Conservation (phyloP, 2,888 invertebrate genomes). For the Harmothoe impar region DNA sequence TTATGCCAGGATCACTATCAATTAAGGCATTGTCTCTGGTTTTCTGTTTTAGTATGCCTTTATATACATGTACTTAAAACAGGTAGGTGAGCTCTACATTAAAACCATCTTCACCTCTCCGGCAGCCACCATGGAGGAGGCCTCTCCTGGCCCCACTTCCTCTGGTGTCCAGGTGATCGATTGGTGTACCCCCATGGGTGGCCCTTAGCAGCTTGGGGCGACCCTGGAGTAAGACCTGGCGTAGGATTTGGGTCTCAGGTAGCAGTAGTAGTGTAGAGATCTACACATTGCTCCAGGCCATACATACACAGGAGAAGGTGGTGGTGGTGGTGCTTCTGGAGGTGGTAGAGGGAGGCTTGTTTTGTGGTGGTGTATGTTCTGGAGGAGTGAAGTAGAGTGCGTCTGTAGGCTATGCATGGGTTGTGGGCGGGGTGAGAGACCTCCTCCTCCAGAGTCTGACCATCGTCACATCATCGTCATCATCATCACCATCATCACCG, state of each 20-base stretch:
- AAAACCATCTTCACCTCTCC: too few relatives aligned
- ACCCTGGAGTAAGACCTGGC: not conserved
- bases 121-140: not conserved
- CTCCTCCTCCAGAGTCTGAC: not conserved
- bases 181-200: not conserved
- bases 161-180: constrained; percentile 23
- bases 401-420: not conserved
- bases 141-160: not conserved
- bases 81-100: too few relatives aligned
- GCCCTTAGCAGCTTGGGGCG: not conserved
- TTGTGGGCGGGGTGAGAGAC: not conserved
- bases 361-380: not conserved
- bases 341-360: not conserved
- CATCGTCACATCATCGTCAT: not conserved
- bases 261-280: not conserved
- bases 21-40: too few relatives aligned
- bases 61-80: too few relatives aligned
- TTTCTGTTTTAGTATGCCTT: too few relatives aligned
- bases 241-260: not conserved
- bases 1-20: too few relatives aligned
- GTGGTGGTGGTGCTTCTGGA: not conserved
- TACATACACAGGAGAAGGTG: not conserved
- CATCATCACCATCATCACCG: not conserved
- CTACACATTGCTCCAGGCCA: not conserved
- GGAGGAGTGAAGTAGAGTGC: not conserved